These are phyloP conservation scores for Pyrgilauda ruficollis DNA, from an alignment of 2,113 vertebrate species.

Conservation along the genomic window DNA sequence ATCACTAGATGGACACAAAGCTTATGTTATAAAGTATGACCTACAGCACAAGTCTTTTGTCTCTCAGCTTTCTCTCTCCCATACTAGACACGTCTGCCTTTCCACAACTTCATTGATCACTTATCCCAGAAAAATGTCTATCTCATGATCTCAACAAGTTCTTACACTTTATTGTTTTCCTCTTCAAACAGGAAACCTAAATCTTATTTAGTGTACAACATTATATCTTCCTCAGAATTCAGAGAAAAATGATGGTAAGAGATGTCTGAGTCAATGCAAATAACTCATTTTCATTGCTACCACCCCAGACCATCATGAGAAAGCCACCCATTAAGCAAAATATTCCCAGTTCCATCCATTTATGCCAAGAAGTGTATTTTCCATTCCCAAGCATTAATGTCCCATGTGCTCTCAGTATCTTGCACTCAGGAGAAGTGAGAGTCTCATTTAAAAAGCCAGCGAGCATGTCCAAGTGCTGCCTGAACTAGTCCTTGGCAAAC, in stretches of 20 bases:
- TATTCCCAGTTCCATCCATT: background rate
- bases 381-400: background rate
- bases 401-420: background rate
- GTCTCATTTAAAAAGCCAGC: background rate
- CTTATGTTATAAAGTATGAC: background rate
- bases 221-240: background rate
- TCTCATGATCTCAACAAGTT: background rate
- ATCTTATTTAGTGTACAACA: background rate
- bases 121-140: background rate
- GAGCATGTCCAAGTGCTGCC: background rate
- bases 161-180: background rate
- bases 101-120: background rate
- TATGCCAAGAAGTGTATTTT: background rate
- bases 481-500: background rate
- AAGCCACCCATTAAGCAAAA: background rate
- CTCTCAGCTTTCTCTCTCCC: background rate
- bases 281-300: background rate
- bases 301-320: background rate
- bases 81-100: background rate
- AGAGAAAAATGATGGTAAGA: background rate
- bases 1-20: constrained; percentile 4
- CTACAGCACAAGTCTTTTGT: background rate
- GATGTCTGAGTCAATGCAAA: background rate
- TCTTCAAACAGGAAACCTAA: background rate
- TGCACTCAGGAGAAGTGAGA: background rate